Percentiles rank a stretch among this genome's conserved stretches.
Evolutionary conservation across 2,113 vertebrate species (phyloP).

Genomic region (Megaleporinus macrocephalus): DNA sequence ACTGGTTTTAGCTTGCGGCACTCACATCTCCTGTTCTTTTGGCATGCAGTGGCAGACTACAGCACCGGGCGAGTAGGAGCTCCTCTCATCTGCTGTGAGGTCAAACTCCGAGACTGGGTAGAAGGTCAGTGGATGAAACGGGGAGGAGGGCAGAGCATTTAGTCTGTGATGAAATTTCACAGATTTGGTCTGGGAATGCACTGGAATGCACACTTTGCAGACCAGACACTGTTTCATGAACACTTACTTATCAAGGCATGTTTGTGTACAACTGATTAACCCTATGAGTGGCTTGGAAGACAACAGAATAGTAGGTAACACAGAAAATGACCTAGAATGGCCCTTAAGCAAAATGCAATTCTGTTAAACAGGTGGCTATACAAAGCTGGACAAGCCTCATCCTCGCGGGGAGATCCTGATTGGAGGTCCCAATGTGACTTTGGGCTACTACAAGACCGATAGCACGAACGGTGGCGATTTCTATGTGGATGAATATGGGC

Average conservation of each 20-base stretch:
- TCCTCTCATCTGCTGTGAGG: constrained; percentile 94
- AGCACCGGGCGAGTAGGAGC: constrained; percentile 96
- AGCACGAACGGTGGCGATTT: constrained; percentile 83
- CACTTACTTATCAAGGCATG: neutral
- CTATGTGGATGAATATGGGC: constrained; percentile 84
- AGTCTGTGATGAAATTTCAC: neutral
- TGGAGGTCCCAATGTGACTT: constrained; percentile 93
- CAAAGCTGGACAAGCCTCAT: constrained; percentile 87
- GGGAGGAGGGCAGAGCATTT: neutral
- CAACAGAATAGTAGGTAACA: neutral
- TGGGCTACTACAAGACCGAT: constrained; percentile 91
- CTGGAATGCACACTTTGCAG: neutral
- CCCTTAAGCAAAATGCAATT: neutral
- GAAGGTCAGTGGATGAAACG: constrained; percentile 84
- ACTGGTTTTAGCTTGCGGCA: neutral
- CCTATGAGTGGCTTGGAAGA: neutral
- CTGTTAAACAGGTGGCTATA: constrained; percentile 87
- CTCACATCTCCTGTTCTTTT: neutral
- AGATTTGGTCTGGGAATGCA: neutral
- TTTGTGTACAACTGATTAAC: neutral
- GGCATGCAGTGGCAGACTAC: constrained; percentile 71
- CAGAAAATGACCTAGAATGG: neutral
- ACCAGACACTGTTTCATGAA: neutral
- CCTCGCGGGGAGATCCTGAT: constrained; percentile 95
- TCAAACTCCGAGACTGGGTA: constrained; percentile 91